Evolutionary conservation across 2,888 invertebrate species (phyloP).

Genomic region (Dasypogon diadema): DNA sequence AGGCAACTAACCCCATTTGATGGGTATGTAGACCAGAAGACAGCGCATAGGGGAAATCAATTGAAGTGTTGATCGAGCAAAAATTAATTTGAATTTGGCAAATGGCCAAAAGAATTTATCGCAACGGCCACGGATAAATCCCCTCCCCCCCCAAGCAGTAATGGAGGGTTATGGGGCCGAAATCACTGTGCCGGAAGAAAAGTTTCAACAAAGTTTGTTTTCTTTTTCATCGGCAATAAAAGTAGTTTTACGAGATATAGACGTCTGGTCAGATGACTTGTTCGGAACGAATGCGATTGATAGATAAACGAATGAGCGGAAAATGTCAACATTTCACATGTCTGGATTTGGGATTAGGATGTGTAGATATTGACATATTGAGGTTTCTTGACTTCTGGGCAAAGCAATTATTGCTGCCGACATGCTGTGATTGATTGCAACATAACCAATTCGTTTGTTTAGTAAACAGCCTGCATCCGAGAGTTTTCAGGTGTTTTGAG

Average conservation of each 20-base stretch:
- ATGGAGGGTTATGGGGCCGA: background rate
- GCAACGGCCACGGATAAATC: constrained; percentile 8
- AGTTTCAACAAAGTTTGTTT: background rate
- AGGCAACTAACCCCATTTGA: constrained; percentile 19
- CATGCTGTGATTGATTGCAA: too few species aligned
- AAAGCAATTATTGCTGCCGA: too few species aligned
- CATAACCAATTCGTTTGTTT: too few species aligned
- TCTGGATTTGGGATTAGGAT: too few species aligned
- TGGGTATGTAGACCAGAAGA: constrained; percentile 4
- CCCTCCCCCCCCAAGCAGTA: background rate
- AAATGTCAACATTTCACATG: background rate
- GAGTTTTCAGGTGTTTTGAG: too few species aligned
- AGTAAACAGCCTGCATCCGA: too few species aligned
- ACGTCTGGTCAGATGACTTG: background rate
- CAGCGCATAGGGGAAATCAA: constrained; percentile 28
- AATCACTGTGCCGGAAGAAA: background rate
- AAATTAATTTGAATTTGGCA: constrained; percentile 51
- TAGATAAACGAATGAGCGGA: background rate
- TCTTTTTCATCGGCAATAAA: background rate
- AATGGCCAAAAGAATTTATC: constrained; percentile 46
- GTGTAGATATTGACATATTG: too few species aligned
- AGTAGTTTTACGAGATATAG: background rate
- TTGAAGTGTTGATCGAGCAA: constrained; percentile 50
- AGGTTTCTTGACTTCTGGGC: too few species aligned
- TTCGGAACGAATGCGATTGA: background rate